Conservation (phyloP, 2,888 invertebrate species). For the Nomada goodeniana region DNA sequence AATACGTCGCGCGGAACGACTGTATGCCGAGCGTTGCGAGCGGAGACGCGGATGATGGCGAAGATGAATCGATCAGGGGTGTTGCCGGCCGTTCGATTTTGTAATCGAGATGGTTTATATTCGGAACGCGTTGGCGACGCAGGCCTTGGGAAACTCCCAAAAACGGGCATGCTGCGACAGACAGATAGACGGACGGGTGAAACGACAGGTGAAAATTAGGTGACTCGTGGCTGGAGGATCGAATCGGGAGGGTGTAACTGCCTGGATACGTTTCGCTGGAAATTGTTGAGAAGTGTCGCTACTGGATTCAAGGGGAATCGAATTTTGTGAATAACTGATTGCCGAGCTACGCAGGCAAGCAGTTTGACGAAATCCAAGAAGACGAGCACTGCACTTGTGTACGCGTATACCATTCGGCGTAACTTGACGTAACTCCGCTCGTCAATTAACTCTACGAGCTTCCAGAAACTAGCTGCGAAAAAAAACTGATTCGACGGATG, state of each 20-base stretch:
- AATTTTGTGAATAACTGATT: neutral
- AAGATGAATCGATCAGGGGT: conserved; percentile 14
- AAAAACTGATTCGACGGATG: no score
- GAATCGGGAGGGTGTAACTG: neutral
- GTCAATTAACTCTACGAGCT: no score
- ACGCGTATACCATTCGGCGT: neutral
- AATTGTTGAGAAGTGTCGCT: neutral
- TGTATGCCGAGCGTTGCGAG: conserved; percentile 29
- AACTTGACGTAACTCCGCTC: no score
- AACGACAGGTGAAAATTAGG: neutral
- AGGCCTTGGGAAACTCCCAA: no score
- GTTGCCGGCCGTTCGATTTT: conserved; percentile 29
- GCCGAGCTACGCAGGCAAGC: neutral
- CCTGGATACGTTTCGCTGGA: neutral
- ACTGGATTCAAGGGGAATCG: conserved; percentile 1
- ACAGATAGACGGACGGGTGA: no score
- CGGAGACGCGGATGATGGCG: neutral
- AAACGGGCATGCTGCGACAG: neutral
- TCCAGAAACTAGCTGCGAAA: no score
- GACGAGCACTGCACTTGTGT: neutral
- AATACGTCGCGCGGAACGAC: conserved; percentile 47
- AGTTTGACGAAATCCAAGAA: neutral
- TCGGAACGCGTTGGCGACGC: neutral
- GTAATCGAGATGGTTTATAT: neutral
- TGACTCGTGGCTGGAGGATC: neutral